Evolutionary conservation across 2,888 invertebrate genomes (phyloP), one percentile per base, ranked within the genome.

Genomic region (Acronicta leporina): DNA sequence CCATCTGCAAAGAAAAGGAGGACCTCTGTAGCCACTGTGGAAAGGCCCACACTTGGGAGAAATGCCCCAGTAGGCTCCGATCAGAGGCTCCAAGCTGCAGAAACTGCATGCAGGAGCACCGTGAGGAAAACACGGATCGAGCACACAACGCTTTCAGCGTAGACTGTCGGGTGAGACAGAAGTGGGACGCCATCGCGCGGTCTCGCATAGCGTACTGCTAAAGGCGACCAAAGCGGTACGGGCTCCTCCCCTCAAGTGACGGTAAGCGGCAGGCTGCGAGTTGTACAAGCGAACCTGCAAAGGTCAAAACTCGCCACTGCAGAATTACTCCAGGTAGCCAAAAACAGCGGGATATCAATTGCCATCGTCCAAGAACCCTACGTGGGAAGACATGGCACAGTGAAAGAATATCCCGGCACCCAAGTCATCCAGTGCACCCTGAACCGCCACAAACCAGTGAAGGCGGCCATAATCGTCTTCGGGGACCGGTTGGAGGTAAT

Each of bases 401-500:
- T 80, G 0, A 75, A 69, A 40, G 47, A 64, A 13, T 35, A 63
- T 16, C 63, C 68, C 0, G 76, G 72, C 43, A 67, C 65, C 0
- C 61, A 14, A 20, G 53, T 75, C 14, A 68, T 79, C 43, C 80
- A 80, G 59, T 73, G 74, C 56, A 60, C 75, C 6, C 52, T 65
- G 0, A 68, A 64, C 46, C 54, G 78, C n/a, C 41, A 59, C n/a
- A 73, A 70, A 35, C 75, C 45, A 0, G 68, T 69, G 0, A 78
- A 82, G 16, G 66, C 79, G 0, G 79, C 82, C 0, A 46, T 81
- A 0, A 54, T 74, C 1, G 53, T 81, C 0, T 70, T 78, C 40
- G 73, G 64, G 0, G 35, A 66, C 16, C 5, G 25, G 0, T 14
- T 79, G 16, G 54, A 57, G 15, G 56, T 75, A 0, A 67, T 62